Evolutionary conservation across 2,888 invertebrate species (phyloP), one percentile per base, ranked within the genome.

Genomic region (Synanthedon vespiformis): DNA sequence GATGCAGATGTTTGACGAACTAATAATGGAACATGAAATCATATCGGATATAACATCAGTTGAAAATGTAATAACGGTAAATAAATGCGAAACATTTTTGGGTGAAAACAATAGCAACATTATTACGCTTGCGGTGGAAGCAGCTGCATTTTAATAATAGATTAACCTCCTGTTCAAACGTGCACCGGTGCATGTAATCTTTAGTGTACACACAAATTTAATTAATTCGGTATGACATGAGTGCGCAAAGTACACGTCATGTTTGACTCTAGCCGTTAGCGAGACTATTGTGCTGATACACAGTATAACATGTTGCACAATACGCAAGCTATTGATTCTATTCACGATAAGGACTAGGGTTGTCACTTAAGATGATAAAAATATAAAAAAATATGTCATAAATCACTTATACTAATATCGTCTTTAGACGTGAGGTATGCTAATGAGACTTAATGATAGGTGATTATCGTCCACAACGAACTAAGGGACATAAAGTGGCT

Each of bases 81-180:
- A 44, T 44, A 44, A 44, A 44, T 44, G 44, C 11, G 11, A 44
- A 44, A 12, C 12, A 44, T 44, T 44, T 44, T 44, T 14, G 44
- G 44, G 3, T 3, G 13, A 13, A 34, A 34, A 44, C 44, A 44
- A 44, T 44, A 12, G 44, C 12, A 14, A 13, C 44, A 44, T 44
- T 44, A 44, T 44, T 44, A 13, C 44, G 44, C 44, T 44, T 44
- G 44, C 44, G 61, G 64, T 62, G 63, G 57, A 65, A 77, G 70
- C 73, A 74, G 68, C 67, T 77, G 72, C 70, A 74, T 73, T 74
- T 77, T 75, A 77, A 77, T 80, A 77, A 80, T 77, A 74, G 68
- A 79, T 80, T 76, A 78, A 75, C 74, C 73, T 44, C 60, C 61
- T 60, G 63, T 57, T 57, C 72, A 79, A 75, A 76, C 76, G 34